Evolutionary conservation across 1,140 invertebrate genomes (phyloP).

Genomic region (Eupristina koningsbergeri): DNA sequence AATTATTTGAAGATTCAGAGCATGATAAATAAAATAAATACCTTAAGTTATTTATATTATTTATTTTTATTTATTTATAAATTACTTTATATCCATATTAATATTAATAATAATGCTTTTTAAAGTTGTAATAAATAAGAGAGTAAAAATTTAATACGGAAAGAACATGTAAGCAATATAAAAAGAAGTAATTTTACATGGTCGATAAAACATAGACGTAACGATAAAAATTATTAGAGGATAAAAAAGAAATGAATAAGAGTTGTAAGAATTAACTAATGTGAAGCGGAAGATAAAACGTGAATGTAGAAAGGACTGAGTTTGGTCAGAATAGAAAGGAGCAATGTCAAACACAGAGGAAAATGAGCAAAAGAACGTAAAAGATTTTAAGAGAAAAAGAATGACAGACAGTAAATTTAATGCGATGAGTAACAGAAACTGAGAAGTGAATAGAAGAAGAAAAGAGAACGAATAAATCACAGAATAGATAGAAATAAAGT

Average conservation of each 20-base stretch:
- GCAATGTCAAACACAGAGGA: neutral
- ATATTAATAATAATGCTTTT: too few species aligned
- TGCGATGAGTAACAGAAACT: neutral
- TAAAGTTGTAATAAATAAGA: too few species aligned
- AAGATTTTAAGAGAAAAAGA: conserved; percentile 35
- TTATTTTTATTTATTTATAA: too few species aligned
- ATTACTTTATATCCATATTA: too few species aligned
- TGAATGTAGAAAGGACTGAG: conserved; percentile 25
- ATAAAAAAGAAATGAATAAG: neutral
- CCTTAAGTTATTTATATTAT: too few species aligned
- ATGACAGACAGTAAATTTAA: neutral
- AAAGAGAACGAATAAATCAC: conserved; percentile 12
- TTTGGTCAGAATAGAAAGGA: neutral
- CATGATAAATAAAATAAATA: too few species aligned
- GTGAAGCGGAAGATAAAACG: conserved; percentile 30
- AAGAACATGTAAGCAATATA: neutral
- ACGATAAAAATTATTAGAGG: conserved; percentile 23
- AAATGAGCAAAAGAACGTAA: conserved; percentile 15
- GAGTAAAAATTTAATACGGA: too few species aligned
- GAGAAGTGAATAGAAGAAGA: conserved; percentile 37
- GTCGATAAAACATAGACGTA: neutral
- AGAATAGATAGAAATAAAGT: conserved; percentile 30
- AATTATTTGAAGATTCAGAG: too few species aligned
- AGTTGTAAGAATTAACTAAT: conserved; percentile 37
- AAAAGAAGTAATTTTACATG: neutral